Evolutionary conservation across 2,888 invertebrate genomes (phyloP).

Genomic region (Caenorhabditis panamensis): DNA sequence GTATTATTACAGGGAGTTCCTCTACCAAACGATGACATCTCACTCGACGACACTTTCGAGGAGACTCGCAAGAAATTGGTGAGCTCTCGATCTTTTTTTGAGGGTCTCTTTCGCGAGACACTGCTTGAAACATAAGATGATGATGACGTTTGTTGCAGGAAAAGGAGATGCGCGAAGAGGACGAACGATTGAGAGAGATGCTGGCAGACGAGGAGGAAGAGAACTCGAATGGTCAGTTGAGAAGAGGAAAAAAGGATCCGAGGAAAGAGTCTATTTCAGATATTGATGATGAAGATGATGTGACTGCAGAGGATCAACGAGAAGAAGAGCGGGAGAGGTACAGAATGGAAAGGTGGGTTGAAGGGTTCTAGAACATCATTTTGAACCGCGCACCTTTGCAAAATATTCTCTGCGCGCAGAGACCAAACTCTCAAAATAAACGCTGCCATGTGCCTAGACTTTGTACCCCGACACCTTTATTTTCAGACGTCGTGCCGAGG

Average conservation of each 20-base stretch:
- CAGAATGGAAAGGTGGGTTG: constrained; percentile 50
- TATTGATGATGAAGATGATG: constrained; percentile 32
- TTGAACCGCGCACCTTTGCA: too few species aligned
- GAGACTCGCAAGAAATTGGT: constrained; percentile 64
- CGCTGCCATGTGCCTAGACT: too few species aligned
- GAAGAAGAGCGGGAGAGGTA: constrained; percentile 52
- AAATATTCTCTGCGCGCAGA: too few species aligned
- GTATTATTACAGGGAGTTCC: constrained; percentile 60
- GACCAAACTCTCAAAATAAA: neutral
- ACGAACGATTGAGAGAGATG: constrained; percentile 63
- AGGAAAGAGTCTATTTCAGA: constrained; percentile 21
- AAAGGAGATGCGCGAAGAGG: constrained; percentile 68
- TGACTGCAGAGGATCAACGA: constrained; percentile 58
- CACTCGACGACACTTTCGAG: constrained; percentile 64
- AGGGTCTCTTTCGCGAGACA: too few species aligned
- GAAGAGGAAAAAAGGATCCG: too few species aligned
- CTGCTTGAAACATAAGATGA: constrained; percentile 33
- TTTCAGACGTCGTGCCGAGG: constrained; percentile 61
- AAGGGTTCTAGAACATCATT: too few species aligned
- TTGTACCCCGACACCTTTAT: neutral
- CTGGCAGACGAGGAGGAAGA: constrained; percentile 67
- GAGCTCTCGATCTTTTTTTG: neutral
- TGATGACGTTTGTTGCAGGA: constrained; percentile 41
- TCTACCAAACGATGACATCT: constrained; percentile 47
- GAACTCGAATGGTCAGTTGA: constrained; percentile 33